phyloP scores from a whole-genome alignment of 2,797 vertebrate genomes.

The Phaenicophaeus curvirostris region DNA sequence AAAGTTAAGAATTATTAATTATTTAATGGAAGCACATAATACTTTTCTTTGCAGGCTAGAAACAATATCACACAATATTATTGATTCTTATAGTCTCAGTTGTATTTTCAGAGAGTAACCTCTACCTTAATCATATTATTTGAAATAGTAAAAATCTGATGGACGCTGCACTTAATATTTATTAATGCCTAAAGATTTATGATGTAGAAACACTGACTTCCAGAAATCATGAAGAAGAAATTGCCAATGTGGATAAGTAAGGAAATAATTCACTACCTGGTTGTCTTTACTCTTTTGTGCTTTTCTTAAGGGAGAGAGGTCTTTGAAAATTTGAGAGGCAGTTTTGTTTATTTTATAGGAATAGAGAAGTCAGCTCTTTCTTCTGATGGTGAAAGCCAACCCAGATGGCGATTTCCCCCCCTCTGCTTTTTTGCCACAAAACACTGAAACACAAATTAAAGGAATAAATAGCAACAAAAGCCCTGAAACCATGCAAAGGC shows the following conservation, averaged over 20 bases:
- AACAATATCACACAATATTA: not conserved
- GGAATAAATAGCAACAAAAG: constrained; percentile 28
- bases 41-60: not conserved
- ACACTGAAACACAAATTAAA: constrained; percentile 27
- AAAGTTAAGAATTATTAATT: not conserved
- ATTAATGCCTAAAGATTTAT: not conserved
- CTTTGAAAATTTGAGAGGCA: not conserved
- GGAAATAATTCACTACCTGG: not conserved
- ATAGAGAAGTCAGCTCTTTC: not conserved
- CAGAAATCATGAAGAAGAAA: not conserved
- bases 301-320: not conserved
- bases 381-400: constrained; percentile 20
- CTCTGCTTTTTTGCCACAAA: not conserved
- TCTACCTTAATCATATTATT: not conserved
- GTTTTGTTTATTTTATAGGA: not conserved
- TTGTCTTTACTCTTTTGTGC: not conserved
- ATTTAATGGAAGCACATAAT: not conserved
- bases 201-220: not conserved
- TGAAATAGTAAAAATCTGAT: not conserved
- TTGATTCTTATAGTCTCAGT: not conserved
- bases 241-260: not conserved
- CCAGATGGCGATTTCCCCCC: constrained; percentile 14
- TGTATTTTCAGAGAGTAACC: not conserved
- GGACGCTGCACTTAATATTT: not conserved
- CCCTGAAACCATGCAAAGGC: constrained; percentile 1